These are phyloP conservation scores for Hyposmocoma kahamanoa DNA, from an alignment of 1,140 invertebrate species.

Conservation along the genomic window DNA sequence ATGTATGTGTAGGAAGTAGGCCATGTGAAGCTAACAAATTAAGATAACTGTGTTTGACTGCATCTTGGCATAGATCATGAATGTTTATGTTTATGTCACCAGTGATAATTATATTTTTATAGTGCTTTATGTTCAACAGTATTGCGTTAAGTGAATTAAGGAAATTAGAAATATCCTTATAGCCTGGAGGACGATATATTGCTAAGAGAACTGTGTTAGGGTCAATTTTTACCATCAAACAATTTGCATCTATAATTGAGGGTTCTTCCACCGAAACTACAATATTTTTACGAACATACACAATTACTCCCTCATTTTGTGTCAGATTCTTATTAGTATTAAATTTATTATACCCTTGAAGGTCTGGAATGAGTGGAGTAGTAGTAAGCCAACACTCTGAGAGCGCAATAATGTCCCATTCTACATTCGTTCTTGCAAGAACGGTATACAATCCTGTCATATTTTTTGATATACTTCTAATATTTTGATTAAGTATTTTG, in stretches of 20 bases:
- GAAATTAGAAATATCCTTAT: slow-evolving; percentile 8
- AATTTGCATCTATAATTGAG: not conserved
- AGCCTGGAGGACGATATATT: slow-evolving; percentile 10
- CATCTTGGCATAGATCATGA: not conserved
- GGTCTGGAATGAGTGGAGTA: not conserved
- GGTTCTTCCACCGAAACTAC: not conserved
- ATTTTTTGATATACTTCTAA: not conserved
- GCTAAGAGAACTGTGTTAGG: slow-evolving; percentile 7
- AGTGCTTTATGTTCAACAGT: not conserved
- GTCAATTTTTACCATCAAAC: not conserved
- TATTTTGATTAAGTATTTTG: not conserved
- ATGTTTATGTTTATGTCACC: slow-evolving; percentile 12
- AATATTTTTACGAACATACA: not conserved
- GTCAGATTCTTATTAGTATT: not conserved
- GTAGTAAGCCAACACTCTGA: not conserved
- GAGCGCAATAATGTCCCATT: not conserved
- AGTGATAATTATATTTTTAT: slow-evolving; percentile 6
- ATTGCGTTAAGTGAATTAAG: slow-evolving; percentile 1
- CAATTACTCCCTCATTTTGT: slow-evolving; percentile 1
- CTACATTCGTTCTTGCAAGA: not conserved
- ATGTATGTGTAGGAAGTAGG: not conserved
- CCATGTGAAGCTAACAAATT: too few relatives aligned
- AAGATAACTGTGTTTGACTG: slow-evolving; percentile 2
- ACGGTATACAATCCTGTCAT: not conserved
- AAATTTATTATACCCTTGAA: not conserved